phyloP scores from a whole-genome alignment of 2,797 vertebrate species.

The Monodelphis domestica region DNA sequence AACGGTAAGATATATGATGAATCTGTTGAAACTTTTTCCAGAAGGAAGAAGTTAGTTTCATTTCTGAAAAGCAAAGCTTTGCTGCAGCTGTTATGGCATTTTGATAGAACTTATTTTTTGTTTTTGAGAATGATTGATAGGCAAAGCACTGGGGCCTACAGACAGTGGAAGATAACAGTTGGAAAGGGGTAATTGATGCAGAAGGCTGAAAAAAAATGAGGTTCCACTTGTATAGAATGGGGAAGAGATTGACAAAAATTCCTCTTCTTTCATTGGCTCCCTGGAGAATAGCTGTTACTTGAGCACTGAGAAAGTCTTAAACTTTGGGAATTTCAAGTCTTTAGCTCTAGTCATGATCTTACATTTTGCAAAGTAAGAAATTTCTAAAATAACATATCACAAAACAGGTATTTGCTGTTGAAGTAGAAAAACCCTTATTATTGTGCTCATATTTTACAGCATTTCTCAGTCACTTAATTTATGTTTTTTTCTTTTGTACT shows the following conservation, averaged over 20 bases:
- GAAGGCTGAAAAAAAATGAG: not conserved
- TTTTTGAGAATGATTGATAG: not conserved
- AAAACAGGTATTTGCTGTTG: not conserved
- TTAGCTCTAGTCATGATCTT: not conserved
- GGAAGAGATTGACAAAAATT: not conserved
- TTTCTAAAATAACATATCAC: not conserved
- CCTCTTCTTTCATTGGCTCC: not conserved
- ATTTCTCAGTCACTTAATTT: not conserved
- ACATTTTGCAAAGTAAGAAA: constrained; percentile 20
- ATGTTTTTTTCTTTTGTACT: not conserved
- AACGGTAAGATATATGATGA: not conserved
- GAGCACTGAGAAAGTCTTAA: not conserved
- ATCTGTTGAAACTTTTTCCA: constrained; percentile 25
- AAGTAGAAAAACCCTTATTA: not conserved
- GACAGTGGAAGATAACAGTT: not conserved
- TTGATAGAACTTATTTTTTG: not conserved
- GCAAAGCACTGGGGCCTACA: not conserved
- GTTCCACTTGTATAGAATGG: not conserved
- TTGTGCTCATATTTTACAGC: not conserved
- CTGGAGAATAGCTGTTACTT: not conserved
- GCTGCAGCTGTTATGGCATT: not conserved
- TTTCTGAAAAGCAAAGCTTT: not conserved
- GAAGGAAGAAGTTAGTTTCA: not conserved
- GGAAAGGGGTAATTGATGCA: not conserved
- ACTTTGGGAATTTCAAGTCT: not conserved